Conservation (phyloP, 2,113 vertebrate species). For the Corythornis cristatus region DNA sequence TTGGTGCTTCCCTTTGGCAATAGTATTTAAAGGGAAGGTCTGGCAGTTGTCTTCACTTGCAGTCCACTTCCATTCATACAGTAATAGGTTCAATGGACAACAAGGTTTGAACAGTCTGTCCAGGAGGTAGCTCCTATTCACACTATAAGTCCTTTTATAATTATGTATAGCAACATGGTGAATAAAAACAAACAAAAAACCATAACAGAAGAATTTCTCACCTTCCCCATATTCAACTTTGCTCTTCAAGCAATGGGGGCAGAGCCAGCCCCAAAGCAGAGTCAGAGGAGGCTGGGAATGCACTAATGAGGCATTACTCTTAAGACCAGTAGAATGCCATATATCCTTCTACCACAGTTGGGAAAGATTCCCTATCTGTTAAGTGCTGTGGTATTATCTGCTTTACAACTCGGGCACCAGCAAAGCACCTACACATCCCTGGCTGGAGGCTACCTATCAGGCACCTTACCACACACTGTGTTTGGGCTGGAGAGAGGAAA, state of each 20-base stretch:
- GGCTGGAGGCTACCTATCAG: conserved; percentile 41
- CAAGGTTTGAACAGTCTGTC: background rate
- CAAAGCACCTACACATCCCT: background rate
- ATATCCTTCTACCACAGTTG: background rate
- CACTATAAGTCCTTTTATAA: background rate
- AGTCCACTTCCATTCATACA: background rate
- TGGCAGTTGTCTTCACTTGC: background rate
- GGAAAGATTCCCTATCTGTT: background rate
- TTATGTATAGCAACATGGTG: background rate
- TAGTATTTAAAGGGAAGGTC: background rate
- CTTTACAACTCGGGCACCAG: conserved; percentile 1
- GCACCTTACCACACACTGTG: background rate
- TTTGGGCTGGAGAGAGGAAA: background rate
- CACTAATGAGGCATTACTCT: background rate
- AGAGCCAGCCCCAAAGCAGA: background rate
- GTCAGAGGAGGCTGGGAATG: background rate
- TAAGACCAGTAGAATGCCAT: background rate
- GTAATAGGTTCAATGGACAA: background rate
- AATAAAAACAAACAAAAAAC: background rate
- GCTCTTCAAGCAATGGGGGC: background rate
- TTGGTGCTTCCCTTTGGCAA: background rate
- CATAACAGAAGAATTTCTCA: background rate
- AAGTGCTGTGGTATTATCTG: background rate
- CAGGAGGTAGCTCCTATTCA: background rate
- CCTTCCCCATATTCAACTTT: background rate